Percentiles rank a stretch among this genome's conserved stretches.
Evolutionary conservation across 2,888 invertebrate species (phyloP).

Genomic region (Hyles lineata): DNA sequence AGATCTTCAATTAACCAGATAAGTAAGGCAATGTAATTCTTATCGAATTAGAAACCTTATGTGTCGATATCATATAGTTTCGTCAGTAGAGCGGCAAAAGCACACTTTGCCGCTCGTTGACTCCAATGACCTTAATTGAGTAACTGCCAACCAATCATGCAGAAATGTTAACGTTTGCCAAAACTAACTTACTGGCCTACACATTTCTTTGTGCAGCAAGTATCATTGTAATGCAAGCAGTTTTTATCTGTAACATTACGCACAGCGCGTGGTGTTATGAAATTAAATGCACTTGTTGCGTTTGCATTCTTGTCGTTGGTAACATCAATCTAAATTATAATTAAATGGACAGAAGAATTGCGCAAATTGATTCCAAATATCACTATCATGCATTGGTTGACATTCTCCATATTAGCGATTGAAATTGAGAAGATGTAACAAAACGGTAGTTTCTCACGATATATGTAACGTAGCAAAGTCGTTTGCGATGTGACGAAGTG

Average conservation of each 20-base stretch:
- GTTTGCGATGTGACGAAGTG: slow-evolving; percentile 39
- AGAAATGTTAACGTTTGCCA: slow-evolving; percentile 65
- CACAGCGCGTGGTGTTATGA: not conserved
- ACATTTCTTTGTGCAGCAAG: slow-evolving; percentile 21
- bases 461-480: slow-evolving; percentile 42
- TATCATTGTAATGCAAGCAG: not conserved
- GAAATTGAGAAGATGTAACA: not conserved
- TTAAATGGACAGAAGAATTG: not conserved
- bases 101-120: slow-evolving; percentile 65
- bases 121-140: slow-evolving; percentile 68
- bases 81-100: slow-evolving; percentile 65
- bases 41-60: slow-evolving; percentile 49
- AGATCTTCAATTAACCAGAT: not conserved
- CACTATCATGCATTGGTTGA: not conserved
- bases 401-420: not conserved
- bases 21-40: not conserved
- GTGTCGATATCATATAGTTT: slow-evolving; percentile 56
- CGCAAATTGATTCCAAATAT: not conserved
- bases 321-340: not conserved
- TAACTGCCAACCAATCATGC: slow-evolving; percentile 65
- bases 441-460: slow-evolving; percentile 12
- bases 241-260: not conserved
- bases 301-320: not conserved
- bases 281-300: not conserved
- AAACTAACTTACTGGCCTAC: slow-evolving; percentile 36